Evolutionary conservation across 2,888 invertebrate species (phyloP).

Genomic region (Pandemis heparana): DNA sequence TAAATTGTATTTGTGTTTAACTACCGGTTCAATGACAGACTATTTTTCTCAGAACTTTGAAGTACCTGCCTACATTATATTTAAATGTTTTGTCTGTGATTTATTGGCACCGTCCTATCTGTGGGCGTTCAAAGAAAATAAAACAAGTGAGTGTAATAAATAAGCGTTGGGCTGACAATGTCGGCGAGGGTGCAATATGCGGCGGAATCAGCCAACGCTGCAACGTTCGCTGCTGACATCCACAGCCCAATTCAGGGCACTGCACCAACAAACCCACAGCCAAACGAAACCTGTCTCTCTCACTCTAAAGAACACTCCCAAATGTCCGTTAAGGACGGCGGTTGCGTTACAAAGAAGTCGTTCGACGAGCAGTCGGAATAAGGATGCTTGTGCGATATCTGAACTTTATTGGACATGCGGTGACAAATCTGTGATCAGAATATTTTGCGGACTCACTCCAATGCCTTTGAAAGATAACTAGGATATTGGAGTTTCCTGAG

Average conservation of each 20-base stretch:
- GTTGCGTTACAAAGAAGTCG: neutral
- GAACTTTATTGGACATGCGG: slow-evolving; percentile 42
- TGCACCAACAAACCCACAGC: neutral
- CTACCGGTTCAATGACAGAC: neutral
- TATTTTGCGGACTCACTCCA: slow-evolving; percentile 37
- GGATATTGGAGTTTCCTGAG: slow-evolving; percentile 27
- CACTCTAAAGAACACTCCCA: neutral
- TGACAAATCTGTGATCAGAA: slow-evolving; percentile 43
- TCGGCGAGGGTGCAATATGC: slow-evolving; percentile 39
- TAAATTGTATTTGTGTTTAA: no score
- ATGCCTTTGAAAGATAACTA: slow-evolving; percentile 31
- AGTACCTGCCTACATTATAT: neutral
- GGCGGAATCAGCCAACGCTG: slow-evolving; percentile 38
- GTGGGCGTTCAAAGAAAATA: slow-evolving; percentile 17
- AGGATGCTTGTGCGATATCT: slow-evolving; percentile 23
- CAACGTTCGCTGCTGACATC: slow-evolving; percentile 34
- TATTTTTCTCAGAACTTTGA: neutral
- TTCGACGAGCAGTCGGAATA: slow-evolving; percentile 7
- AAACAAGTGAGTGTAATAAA: slow-evolving; percentile 38
- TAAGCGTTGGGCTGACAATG: slow-evolving; percentile 40
- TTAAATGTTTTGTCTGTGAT: neutral
- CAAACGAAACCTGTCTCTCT: slow-evolving; percentile 6
- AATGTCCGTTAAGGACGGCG: neutral
- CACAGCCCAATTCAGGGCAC: slow-evolving; percentile 17
- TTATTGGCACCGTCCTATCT: slow-evolving; percentile 9